These are phyloP conservation scores for Streblospio benedicti DNA, from an alignment of 1,140 invertebrate genomes.

Conservation along the genomic window DNA sequence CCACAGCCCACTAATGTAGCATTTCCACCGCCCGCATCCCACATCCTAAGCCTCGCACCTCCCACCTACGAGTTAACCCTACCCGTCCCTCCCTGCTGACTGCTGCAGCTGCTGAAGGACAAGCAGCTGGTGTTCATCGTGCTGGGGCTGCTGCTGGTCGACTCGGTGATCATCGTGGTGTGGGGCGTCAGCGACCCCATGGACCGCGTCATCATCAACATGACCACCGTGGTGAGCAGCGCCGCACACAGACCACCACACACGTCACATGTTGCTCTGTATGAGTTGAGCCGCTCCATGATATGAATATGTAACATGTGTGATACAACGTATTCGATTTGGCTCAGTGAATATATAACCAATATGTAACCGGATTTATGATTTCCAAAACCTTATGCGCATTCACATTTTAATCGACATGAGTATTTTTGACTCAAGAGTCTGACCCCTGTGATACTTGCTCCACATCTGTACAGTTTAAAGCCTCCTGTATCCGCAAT, in stretches of 20 bases:
- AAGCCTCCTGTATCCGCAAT: too few species aligned
- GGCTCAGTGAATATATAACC: too few species aligned
- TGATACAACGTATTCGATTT: too few species aligned
- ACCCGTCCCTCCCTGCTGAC: background rate
- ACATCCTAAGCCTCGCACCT: background rate
- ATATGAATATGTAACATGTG: too few species aligned
- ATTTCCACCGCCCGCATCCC: background rate
- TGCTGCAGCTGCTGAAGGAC: constrained; percentile 84
- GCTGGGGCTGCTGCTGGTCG: constrained; percentile 80
- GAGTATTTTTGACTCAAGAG: too few species aligned
- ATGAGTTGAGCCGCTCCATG: too few species aligned
- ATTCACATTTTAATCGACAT: too few species aligned
- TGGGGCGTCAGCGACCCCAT: constrained; percentile 96
- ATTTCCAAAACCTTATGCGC: too few species aligned
- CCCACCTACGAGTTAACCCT: background rate
- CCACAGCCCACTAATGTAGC: background rate
- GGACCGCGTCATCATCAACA: constrained; percentile 70
- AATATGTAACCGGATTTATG: too few species aligned
- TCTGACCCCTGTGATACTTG: too few species aligned
- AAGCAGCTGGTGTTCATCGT: constrained; percentile 97
- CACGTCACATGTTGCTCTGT: too few species aligned
- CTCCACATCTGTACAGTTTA: too few species aligned
- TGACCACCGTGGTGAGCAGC: constrained; percentile 56
- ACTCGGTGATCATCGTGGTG: constrained; percentile 86
- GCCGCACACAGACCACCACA: background rate